Conservation (phyloP, 2,888 invertebrate species). For the Plebejus argus region DNA sequence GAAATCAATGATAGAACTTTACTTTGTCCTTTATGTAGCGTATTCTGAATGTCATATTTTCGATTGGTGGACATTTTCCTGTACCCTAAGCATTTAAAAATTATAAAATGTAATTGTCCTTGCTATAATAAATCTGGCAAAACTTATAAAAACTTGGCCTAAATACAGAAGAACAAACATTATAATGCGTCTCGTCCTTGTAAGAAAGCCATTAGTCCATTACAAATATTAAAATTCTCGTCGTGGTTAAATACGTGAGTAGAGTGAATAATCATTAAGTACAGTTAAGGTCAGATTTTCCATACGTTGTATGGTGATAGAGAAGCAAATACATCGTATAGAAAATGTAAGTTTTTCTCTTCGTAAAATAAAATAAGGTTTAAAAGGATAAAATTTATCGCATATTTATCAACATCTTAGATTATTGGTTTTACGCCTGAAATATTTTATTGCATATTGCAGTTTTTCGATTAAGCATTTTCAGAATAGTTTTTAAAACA, state of each 20-base stretch:
- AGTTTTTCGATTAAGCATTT: neutral
- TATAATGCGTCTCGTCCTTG: slow-evolving; percentile 6
- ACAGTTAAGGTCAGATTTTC: neutral
- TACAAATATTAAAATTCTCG: neutral
- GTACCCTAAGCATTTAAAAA: no score
- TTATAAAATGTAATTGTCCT: no score
- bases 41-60: no score
- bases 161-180: neutral
- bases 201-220: neutral
- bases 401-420: neutral
- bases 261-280: neutral
- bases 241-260: neutral
- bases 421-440: neutral
- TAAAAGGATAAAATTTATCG: neutral
- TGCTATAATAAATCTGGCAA: neutral
- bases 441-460: neutral
- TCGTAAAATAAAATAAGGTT: neutral
- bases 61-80: no score
- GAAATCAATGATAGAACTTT: no score
- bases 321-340: no score
- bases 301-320: no score
- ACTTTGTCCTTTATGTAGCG: no score
- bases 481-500: neutral
- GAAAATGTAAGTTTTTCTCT: neutral
- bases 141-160: neutral